Conservation (phyloP, 2,888 invertebrate species). For the Shargacucullia verbasci region DNA sequence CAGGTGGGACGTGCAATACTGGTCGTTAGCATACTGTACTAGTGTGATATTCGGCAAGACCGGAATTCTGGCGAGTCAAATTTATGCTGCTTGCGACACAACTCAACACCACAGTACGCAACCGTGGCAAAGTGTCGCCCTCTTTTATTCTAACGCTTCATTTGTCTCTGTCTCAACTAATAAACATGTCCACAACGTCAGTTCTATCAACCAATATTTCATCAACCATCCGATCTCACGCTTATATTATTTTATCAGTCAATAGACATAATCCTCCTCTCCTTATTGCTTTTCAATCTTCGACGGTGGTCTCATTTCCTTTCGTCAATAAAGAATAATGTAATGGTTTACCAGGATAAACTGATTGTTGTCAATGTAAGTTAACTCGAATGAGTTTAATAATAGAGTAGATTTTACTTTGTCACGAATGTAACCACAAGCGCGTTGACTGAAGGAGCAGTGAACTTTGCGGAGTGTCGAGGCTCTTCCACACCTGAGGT, state of each 20-base stretch:
- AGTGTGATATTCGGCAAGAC: conserved; percentile 63
- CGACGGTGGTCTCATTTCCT: conserved; percentile 70
- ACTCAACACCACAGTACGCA: conserved; percentile 63
- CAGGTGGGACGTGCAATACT: conserved; percentile 66
- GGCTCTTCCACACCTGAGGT: conserved; percentile 82
- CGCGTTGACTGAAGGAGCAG: conserved; percentile 78
- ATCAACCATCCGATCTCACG: conserved; percentile 27
- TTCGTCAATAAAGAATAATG: conserved; percentile 70
- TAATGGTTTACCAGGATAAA: conserved; percentile 70
- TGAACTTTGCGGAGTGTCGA: conserved; percentile 84
- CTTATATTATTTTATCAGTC: conserved; percentile 38
- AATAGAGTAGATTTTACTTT: conserved; percentile 70
- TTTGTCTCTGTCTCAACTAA: conserved; percentile 52
- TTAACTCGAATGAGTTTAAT: conserved; percentile 46
- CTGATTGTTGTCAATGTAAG: conserved; percentile 46
- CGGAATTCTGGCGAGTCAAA: conserved; percentile 72
- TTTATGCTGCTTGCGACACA: conserved; percentile 68
- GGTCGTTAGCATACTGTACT: conserved; percentile 63
- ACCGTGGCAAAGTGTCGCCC: conserved; percentile 67
- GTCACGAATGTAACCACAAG: conserved; percentile 58
- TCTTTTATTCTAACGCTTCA: conserved; percentile 61
- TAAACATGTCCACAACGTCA: conserved; percentile 9
- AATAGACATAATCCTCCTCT: conserved; percentile 43
- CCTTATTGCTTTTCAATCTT: conserved; percentile 58
- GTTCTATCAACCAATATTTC: conserved; percentile 12